Evolutionary conservation across 2,888 invertebrate species (phyloP), one percentile per base, ranked within the genome.

Genomic region (Gerosis bhagava): DNA sequence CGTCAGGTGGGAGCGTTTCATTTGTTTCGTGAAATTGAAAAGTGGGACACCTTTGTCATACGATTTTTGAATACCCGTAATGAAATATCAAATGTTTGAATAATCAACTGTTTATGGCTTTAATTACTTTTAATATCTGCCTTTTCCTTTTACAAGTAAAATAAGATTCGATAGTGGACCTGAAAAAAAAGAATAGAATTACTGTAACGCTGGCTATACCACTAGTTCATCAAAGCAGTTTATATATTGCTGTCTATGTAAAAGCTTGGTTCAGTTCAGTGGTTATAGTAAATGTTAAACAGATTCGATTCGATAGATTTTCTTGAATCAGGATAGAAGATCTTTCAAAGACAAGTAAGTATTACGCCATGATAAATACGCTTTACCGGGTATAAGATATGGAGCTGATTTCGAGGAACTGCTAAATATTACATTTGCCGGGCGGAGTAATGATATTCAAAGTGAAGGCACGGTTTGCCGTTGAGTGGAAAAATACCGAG

Each of bases 401-500:
- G 29, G 24, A 32, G 32, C 39, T 39, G 46, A 46, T 39, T 40
- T 40, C 39, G 16, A 40, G 39, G 34, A 37, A 34, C 39, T 40
- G 46, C 40, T 40, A 34, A 40, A 46, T 40, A 46, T 46, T 40
- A 34, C 39, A 46, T 39, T 32, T 11, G 32, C 31, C 39, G 46
- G 45, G 32, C 31, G 39, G 36, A 32, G 39, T 39, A 46, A 46
- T 34, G 32, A 46, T 46, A 46, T 46, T 46, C 46, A 39, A 26
- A 39, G 26, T 39, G 46, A 46, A 39, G 29, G 32, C 39, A 32
- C 46, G 39, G 37, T 39, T n/a, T 39, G 21, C 39, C 19, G 25
- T 26, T 11, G 13, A 32, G 26, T 31, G 37, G 45, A 31, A 45
- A 45, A 45, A 37, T 16, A 29, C 31, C 17, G 16, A 31, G 32